phyloP scores from a whole-genome alignment of 2,113 vertebrate genomes.

The Pica pica region DNA sequence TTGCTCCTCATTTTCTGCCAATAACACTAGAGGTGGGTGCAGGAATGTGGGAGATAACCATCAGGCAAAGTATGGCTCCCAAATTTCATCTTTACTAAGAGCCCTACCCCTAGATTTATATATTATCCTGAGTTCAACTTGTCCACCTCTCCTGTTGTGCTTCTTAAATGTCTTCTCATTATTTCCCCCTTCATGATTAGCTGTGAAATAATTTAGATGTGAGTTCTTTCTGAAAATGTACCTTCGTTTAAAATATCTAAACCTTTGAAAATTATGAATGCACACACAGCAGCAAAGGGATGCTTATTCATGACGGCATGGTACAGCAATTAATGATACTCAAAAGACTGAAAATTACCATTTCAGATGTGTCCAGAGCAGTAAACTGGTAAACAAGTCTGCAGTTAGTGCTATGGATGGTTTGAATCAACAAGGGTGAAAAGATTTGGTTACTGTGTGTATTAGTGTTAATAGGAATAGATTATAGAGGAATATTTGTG shows the following conservation, averaged over 20 bases:
- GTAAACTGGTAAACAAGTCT: conserved; percentile 97
- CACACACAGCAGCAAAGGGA: conserved; percentile 73
- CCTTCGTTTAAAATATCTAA: conserved; percentile 56
- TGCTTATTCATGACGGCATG: conserved; percentile 82
- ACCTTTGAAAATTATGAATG: conserved; percentile 72
- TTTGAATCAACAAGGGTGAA: conserved; percentile 99
- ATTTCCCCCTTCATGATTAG: conserved; percentile 40
- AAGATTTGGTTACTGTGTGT: conserved; percentile 99
- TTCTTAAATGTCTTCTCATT: background rate
- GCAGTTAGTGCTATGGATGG: conserved; percentile 95
- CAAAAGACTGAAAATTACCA: conserved; percentile 89
- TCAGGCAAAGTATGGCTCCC: background rate
- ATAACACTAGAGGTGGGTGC: background rate
- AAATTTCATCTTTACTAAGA: background rate
- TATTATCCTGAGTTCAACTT: background rate
- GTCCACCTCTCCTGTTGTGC: background rate
- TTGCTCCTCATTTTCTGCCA: background rate
- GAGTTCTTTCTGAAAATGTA: conserved; percentile 48
- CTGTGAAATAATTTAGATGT: conserved; percentile 55
- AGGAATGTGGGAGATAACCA: background rate
- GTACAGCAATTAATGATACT: conserved; percentile 89
- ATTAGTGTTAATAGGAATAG: conserved; percentile 99
- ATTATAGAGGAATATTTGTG: conserved; percentile 99
- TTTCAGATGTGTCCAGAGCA: conserved; percentile 90
- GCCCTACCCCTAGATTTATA: background rate